phyloP scores from a whole-genome alignment of 2,888 invertebrate genomes.

The Trichogramma dendrolimi region DNA sequence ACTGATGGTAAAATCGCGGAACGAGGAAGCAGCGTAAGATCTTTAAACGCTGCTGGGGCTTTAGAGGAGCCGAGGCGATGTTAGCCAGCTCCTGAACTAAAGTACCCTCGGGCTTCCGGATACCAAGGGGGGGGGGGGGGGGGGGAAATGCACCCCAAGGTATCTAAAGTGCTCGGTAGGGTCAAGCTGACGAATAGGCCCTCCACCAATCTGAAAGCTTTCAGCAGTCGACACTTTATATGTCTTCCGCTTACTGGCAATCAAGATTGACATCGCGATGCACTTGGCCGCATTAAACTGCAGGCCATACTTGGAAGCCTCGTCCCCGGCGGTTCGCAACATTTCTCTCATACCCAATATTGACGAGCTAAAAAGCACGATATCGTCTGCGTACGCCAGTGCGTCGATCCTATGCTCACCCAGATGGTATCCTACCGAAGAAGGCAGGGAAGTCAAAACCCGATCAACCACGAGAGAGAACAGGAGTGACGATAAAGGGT shows the following conservation, averaged over 20 bases:
- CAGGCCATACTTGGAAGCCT: too few relatives aligned
- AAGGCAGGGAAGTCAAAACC: constrained; percentile 13
- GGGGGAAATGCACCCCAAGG: not conserved
- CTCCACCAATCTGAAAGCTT: not conserved
- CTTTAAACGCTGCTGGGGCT: not conserved
- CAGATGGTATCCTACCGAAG: constrained; percentile 24
- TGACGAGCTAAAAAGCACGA: too few relatives aligned
- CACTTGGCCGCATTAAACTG: too few relatives aligned
- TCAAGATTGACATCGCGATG: too few relatives aligned
- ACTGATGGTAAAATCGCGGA: not conserved
- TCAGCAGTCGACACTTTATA: too few relatives aligned
- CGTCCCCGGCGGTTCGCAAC: too few relatives aligned
- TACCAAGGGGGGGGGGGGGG: too few relatives aligned
- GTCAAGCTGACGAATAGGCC: not conserved
- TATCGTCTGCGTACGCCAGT: constrained; percentile 35
- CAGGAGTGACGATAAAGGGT: constrained; percentile 25
- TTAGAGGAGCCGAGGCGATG: not conserved
- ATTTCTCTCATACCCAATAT: too few relatives aligned
- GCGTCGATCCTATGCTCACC: constrained; percentile 31
- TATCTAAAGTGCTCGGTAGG: not conserved
- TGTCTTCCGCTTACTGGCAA: too few relatives aligned
- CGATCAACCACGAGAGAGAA: constrained; percentile 25
- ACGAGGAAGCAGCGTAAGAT: not conserved
- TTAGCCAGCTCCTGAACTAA: not conserved
- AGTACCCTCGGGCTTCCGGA: not conserved